Conservation (phyloP, 2,113 vertebrate genomes). For the Salvator merianae region DNA sequence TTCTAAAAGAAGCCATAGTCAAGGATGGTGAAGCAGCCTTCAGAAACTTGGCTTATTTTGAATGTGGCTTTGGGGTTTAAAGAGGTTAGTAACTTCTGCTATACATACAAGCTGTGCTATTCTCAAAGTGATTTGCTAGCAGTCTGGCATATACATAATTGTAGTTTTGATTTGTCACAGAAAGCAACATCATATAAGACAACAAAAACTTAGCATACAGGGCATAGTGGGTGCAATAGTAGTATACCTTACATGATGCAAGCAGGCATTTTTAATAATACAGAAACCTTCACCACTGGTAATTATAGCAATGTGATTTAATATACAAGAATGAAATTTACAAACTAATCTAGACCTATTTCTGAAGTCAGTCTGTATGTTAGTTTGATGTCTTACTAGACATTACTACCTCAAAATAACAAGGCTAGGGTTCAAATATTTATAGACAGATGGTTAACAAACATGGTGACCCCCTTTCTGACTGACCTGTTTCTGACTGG, state of each 20-base stretch:
- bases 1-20: no score
- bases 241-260: not conserved
- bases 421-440: constrained; percentile 67
- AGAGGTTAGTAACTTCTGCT: not conserved
- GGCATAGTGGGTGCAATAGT: not conserved
- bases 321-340: not conserved
- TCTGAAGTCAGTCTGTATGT: not conserved
- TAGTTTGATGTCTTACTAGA: constrained; percentile 38
- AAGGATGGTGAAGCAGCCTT: no score
- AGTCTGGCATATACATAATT: not conserved
- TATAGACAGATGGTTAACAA: constrained; percentile 73
- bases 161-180: not conserved
- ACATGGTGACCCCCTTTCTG: constrained; percentile 68
- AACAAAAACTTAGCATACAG: not conserved
- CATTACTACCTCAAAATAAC: constrained; percentile 43
- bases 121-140: not conserved
- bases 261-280: not conserved
- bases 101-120: not conserved
- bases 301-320: not conserved
- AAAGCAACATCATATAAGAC: not conserved
- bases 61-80: no score
- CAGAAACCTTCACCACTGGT: not conserved
- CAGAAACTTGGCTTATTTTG: no score
- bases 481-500: constrained; percentile 63
- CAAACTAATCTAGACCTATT: not conserved